Percentiles rank a stretch among this genome's conserved stretches.
These are phyloP conservation scores for Prunella himalayana DNA, from an alignment of 2,113 vertebrate genomes.

Conservation along the genomic window DNA sequence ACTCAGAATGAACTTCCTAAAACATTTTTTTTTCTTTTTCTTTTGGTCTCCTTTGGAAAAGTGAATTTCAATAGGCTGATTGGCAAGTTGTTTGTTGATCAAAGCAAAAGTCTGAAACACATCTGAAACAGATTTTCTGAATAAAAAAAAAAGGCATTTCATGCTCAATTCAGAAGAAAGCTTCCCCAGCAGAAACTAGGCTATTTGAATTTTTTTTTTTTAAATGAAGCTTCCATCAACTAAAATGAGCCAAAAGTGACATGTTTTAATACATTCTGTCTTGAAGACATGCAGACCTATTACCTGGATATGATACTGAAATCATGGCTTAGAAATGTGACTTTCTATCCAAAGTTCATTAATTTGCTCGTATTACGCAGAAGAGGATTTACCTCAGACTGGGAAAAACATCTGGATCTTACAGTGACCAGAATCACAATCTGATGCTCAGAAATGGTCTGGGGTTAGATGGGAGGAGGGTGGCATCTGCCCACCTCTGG, in stretches of 20 bases:
- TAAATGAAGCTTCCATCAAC: background rate
- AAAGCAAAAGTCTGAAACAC: background rate
- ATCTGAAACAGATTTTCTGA: background rate
- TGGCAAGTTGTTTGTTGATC: constrained; percentile 6
- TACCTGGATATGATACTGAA: background rate
- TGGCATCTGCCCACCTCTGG: background rate
- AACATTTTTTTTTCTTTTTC: background rate
- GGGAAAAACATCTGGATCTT: background rate
- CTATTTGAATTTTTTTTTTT: background rate
- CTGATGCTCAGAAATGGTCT: background rate
- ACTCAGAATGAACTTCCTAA: background rate
- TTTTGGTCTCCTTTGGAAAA: background rate
- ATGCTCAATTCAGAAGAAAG: background rate
- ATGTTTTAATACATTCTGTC: background rate
- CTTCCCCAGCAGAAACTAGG: constrained; percentile 4
- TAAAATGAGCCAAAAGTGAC: background rate
- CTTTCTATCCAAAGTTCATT: background rate
- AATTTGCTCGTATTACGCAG: background rate
- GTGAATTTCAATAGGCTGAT: background rate
- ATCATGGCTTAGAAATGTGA: background rate
- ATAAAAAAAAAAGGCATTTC: background rate
- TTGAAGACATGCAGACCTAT: background rate
- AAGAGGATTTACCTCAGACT: background rate
- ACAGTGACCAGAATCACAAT: background rate
- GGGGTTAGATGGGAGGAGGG: background rate